Conservation (phyloP, 2,113 vertebrate species). For the Cariama cristata region DNA sequence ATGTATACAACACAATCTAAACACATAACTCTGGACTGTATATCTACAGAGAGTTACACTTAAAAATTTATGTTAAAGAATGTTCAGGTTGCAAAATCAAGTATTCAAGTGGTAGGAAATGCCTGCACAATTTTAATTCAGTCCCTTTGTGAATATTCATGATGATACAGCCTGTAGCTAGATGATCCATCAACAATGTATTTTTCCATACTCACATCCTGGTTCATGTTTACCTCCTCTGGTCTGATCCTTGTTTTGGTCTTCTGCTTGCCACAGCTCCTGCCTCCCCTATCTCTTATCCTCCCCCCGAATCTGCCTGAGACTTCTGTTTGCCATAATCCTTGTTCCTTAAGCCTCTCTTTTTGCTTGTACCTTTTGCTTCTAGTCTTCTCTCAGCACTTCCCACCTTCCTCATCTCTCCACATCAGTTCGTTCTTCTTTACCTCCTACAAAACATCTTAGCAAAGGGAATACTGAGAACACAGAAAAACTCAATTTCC, state of each 20-base stretch:
- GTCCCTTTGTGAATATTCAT: slow-evolving; percentile 52
- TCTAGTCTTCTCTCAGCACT: not conserved
- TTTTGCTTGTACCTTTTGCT: not conserved
- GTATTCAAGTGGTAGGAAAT: slow-evolving; percentile 56
- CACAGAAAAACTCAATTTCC: not conserved
- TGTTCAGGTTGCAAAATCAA: slow-evolving; percentile 66
- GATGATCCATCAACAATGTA: slow-evolving; percentile 29
- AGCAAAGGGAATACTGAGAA: not conserved
- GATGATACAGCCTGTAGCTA: slow-evolving; percentile 39
- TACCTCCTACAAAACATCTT: not conserved
- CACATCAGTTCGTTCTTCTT: not conserved
- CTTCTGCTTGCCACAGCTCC: not conserved
- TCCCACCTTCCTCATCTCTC: not conserved
- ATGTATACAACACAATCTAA: slow-evolving; percentile 35
- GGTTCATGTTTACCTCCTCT: slow-evolving; percentile 27
- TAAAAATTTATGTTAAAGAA: slow-evolving; percentile 26
- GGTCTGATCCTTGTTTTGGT: not conserved
- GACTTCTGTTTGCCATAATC: not conserved
- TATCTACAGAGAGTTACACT: slow-evolving; percentile 35
- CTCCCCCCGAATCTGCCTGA: not conserved
- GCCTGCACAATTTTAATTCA: slow-evolving; percentile 7
- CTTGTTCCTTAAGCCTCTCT: not conserved
- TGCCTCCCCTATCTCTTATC: not conserved
- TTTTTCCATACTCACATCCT: slow-evolving; percentile 28
- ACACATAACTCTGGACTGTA: slow-evolving; percentile 24